Evolutionary conservation across 2,888 invertebrate genomes (phyloP), one percentile per base, ranked within the genome.

Genomic region (Tupiocoris notatus): DNA sequence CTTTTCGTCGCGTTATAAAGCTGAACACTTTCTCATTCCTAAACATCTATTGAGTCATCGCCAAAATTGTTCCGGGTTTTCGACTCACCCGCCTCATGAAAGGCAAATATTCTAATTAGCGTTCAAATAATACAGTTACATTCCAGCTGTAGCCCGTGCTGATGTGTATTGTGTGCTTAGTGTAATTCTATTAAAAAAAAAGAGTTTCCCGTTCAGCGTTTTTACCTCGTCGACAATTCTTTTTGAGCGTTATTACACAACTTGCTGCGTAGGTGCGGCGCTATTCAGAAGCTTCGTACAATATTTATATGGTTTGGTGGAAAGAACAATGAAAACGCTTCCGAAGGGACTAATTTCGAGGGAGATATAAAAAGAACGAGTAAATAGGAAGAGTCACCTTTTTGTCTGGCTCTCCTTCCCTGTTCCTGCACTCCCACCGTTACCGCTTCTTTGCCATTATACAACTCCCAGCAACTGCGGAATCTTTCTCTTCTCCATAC

Each of bases 311-410:
- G 39, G n/a, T 39, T 9, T 12, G 39, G 39, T 39, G 1, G 39
- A 39, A 25, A 65, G 65, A 25, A 65, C 65, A 65, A 65, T 65
- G 65, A 65, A 65, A 65, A 61, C 9, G 2, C n/a, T 12, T 39
- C 39, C 25, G 65, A 39, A 39, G 39, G 65, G 65, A 65, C 65
- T 65, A 65, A 65, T 65, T 65, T 65, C 39, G 6, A 61, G 18
- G 9, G 25, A 25, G n/a, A 39, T 39, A 39, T 39, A 39, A 39
- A 39, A 39, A 65, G 39, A 12, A 39, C 39, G 39, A 65, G 65
- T 65, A 65, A 65, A 65, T 65, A 65, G 65, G 65, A 63, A 65
- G 39, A 17, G n/a, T 21, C 39, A 6, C 39, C 39, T 39, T 39
- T 39, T 39, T 39, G 39, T 39, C 39, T 39, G 39, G 39, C 3